These are phyloP conservation scores for Ellobium chinense DNA, from an alignment of 2,888 invertebrate species.

Conservation along the genomic window DNA sequence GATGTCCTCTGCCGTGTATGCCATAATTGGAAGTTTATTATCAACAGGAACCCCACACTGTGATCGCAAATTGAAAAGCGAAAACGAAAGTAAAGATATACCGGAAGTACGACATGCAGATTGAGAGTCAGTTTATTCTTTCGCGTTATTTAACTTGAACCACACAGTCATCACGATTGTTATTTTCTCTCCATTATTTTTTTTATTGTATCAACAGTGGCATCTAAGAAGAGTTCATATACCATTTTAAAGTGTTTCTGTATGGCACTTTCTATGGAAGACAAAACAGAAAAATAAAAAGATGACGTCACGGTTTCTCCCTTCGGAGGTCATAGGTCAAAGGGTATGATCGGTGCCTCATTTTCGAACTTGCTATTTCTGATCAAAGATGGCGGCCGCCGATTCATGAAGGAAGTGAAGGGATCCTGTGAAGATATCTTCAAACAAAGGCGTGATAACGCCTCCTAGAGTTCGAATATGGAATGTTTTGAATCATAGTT, in stretches of 20 bases:
- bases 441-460: constrained; percentile 33
- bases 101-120: too few species aligned
- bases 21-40: too few species aligned
- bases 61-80: too few species aligned
- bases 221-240: background rate
- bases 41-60: too few species aligned
- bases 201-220: too few species aligned
- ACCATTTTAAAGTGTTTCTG: background rate
- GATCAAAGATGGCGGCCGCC: constrained; percentile 53
- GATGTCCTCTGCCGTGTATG: too few species aligned
- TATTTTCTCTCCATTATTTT: too few species aligned
- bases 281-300: background rate
- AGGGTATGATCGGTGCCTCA: constrained; percentile 46
- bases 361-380: constrained; percentile 45
- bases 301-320: constrained; percentile 18
- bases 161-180: too few species aligned
- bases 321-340: constrained; percentile 47
- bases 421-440: constrained; percentile 34
- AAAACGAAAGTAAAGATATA: too few species aligned
- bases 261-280: background rate
- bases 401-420: constrained; percentile 52
- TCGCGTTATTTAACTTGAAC: too few species aligned
- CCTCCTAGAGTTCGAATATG: background rate
- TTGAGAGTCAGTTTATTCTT: too few species aligned
- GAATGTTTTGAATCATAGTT: background rate